These are phyloP conservation scores for Ectropis grisescens DNA, from an alignment of 1,140 invertebrate genomes.

Conservation along the genomic window DNA sequence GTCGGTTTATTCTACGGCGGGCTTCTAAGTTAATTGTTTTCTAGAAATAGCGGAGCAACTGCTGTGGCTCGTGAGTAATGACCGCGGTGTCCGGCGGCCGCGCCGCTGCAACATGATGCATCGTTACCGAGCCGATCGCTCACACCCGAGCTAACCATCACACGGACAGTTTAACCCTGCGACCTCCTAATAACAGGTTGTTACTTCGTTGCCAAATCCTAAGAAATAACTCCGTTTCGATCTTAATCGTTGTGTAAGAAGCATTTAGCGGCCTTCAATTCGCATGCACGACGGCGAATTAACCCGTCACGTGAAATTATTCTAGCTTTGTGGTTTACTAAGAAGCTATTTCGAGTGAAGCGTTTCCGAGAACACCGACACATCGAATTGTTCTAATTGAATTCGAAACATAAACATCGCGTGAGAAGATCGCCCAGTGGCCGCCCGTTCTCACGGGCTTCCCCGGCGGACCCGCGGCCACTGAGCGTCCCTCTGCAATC, in stretches of 20 bases:
- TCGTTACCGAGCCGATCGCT: constrained; percentile 20
- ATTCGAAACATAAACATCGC: constrained; percentile 28
- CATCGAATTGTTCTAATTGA: constrained; percentile 26
- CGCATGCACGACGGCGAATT: too few relatives aligned
- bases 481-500: constrained; percentile 1
- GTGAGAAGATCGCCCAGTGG: constrained; percentile 31
- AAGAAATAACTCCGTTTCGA: too few relatives aligned
- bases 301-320: too few relatives aligned
- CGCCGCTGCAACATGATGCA: constrained; percentile 28
- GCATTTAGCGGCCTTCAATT: too few relatives aligned
- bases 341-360: constrained; percentile 5
- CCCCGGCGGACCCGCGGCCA: too few relatives aligned
- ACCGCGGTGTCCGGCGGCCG: constrained; percentile 21
- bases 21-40: constrained; percentile 32
- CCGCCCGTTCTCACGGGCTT: constrained; percentile 19
- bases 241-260: too few relatives aligned
- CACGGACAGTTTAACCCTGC: too few relatives aligned
- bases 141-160: too few relatives aligned
- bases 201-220: too few relatives aligned
- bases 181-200: too few relatives aligned
- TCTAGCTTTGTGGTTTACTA: too few relatives aligned
- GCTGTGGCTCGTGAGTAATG: constrained; percentile 34
- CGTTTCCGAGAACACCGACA: constrained; percentile 19
- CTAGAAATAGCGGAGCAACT: constrained; percentile 29
- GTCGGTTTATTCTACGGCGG: too few relatives aligned